Conservation (phyloP, 2,113 vertebrate genomes). For the Osmerus eperlanus region DNA sequence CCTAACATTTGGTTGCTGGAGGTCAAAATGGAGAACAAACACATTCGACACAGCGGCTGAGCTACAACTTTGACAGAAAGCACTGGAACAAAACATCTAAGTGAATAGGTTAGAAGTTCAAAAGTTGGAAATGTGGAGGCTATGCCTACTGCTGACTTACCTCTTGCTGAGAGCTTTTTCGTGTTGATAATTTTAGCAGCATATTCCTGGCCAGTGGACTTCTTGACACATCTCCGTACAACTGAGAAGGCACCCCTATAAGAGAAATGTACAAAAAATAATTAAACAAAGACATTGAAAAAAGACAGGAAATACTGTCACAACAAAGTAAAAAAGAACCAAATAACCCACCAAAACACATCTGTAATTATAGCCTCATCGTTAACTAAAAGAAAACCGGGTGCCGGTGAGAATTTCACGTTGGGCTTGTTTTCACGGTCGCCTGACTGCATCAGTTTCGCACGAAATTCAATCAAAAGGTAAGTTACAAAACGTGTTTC, state of each 20-base stretch:
- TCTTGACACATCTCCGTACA: slow-evolving; percentile 96
- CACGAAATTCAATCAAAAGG: no score
- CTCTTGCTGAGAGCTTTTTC: slow-evolving; percentile 97
- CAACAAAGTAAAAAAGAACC: no score
- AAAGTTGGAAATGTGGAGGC: not conserved
- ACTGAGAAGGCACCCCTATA: slow-evolving; percentile 96
- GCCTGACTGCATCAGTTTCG: no score
- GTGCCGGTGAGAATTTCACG: no score
- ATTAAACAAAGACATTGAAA: no score
- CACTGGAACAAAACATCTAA: not conserved
- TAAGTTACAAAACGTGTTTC: no score
- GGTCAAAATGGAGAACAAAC: not conserved
- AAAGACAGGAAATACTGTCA: no score
- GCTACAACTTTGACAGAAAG: slow-evolving; percentile 29
- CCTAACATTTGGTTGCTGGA: not conserved
- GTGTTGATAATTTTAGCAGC: slow-evolving; percentile 99
- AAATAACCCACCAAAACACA: no score
- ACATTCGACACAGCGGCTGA: not conserved
- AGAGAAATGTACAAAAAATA: not conserved
- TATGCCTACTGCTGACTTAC: slow-evolving; percentile 67
- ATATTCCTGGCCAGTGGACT: slow-evolving; percentile 93
- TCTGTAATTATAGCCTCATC: no score
- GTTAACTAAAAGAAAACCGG: no score
- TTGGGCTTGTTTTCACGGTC: no score
- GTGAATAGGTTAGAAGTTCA: not conserved